phyloP scores from a whole-genome alignment of 2,888 invertebrate species.

The Allacma fusca region DNA sequence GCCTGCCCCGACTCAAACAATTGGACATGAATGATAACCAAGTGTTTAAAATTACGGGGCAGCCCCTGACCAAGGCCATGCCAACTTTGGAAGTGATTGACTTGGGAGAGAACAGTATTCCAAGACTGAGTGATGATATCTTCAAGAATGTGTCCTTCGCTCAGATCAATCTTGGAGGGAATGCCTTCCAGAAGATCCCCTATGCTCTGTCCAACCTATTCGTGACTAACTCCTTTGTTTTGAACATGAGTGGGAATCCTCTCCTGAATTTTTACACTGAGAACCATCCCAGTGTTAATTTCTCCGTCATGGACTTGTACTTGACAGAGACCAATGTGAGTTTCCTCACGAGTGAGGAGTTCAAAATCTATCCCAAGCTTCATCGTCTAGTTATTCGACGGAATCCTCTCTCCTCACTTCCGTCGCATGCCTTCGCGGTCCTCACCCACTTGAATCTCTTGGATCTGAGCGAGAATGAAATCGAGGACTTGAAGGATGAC shows the following conservation, averaged over 20 bases:
- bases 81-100: slow-evolving; percentile 78
- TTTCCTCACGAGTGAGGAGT: slow-evolving; percentile 83
- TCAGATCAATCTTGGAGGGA: slow-evolving; percentile 80
- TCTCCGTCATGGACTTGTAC: slow-evolving; percentile 82
- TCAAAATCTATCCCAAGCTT: slow-evolving; percentile 81
- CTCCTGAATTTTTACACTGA: slow-evolving; percentile 76
- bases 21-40: slow-evolving; percentile 78
- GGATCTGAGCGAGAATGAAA: slow-evolving; percentile 82
- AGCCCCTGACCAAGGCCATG: slow-evolving; percentile 78
- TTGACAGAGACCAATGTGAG: slow-evolving; percentile 81
- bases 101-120: slow-evolving; percentile 77
- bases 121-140: slow-evolving; percentile 82
- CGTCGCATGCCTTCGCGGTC: slow-evolving; percentile 84
- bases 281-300: slow-evolving; percentile 75
- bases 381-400: slow-evolving; percentile 75
- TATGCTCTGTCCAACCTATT: slow-evolving; percentile 77
- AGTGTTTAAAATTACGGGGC: slow-evolving; percentile 70
- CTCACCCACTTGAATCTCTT: slow-evolving; percentile 78
- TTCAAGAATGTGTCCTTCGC: slow-evolving; percentile 73
- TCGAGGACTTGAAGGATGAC: slow-evolving; percentile 84
- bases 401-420: slow-evolving; percentile 80
- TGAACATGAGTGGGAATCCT: slow-evolving; percentile 86
- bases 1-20: slow-evolving; percentile 76
- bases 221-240: slow-evolving; percentile 74
- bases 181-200: slow-evolving; percentile 82